Conservation (phyloP, 2,797 vertebrate species). For the Rhynchonycteris naso region DNA sequence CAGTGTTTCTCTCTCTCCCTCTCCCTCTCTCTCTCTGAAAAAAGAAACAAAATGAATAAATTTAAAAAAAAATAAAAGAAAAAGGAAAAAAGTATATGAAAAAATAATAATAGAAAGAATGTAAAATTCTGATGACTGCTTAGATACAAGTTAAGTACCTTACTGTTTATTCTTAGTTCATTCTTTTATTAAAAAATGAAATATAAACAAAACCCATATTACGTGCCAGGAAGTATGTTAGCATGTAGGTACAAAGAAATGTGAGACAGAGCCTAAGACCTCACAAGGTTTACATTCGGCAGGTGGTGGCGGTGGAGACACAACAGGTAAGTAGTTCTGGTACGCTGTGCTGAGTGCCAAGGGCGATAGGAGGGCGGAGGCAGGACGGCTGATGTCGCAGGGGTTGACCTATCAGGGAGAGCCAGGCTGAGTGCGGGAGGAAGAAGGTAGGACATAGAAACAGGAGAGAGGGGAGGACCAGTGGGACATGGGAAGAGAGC, state of each 20-base stretch:
- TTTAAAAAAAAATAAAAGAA: no score
- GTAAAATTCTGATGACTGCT: background rate
- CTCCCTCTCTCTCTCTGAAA: no score
- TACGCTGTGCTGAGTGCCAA: background rate
- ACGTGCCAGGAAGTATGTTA: background rate
- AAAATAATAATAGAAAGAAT: background rate
- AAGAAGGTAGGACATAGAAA: background rate
- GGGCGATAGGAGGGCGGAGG: no score
- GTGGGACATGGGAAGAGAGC: background rate
- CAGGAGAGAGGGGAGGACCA: background rate
- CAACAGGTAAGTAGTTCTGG: background rate
- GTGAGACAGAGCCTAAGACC: background rate
- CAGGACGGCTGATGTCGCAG: background rate
- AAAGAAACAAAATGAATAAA: no score
- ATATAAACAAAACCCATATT: background rate
- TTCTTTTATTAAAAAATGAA: background rate
- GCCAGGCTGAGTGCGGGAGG: background rate
- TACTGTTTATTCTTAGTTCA: background rate
- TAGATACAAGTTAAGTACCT: background rate
- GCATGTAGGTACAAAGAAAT: background rate
- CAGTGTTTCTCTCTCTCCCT: no score
- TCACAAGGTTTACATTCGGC: background rate
- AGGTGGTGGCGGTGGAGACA: no score
- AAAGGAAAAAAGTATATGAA: no score
- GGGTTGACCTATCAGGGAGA: background rate